A percentile compares a stretch with the other conserved stretches of the same genome.
phyloP scores from a whole-genome alignment of 1,140 invertebrate species.

The Drosophila takahashii region DNA sequence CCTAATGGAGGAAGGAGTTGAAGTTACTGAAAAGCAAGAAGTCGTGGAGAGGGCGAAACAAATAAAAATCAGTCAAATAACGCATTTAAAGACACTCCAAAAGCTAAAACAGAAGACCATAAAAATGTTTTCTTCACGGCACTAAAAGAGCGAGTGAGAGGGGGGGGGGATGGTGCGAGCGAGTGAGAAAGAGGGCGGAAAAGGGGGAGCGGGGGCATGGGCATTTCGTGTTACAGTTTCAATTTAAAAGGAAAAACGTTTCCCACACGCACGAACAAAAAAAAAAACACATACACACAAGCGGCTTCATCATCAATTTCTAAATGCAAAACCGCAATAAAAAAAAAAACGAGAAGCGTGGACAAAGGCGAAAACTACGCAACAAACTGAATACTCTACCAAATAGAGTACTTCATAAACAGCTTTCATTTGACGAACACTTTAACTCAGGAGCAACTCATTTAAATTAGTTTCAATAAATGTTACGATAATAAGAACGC shows the following conservation, averaged over 20 bases:
- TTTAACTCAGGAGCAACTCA: too few species aligned
- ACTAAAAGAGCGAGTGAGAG: conserved; percentile 12
- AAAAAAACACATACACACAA: conserved; percentile 11
- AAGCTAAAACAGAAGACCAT: conserved; percentile 67
- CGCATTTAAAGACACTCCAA: conserved; percentile 74
- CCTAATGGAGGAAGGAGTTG: conserved; percentile 36
- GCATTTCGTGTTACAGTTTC: conserved; percentile 74
- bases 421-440: too few species aligned
- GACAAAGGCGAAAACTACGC: conserved; percentile 9
- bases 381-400: conserved; percentile 12
- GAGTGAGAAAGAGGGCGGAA: conserved; percentile 8
- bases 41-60: conserved; percentile 21
- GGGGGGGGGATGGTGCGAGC: background rate
- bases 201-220: conserved; percentile 1
- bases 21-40: conserved; percentile 16
- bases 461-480: too few species aligned
- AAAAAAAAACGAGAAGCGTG: conserved; percentile 38
- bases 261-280: conserved; percentile 48
- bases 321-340: conserved; percentile 80
- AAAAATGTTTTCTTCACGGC: conserved; percentile 66
- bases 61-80: conserved; percentile 76
- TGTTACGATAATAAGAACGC: too few species aligned
- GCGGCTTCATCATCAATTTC: conserved; percentile 74
- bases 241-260: conserved; percentile 75
- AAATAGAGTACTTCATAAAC: background rate